Percentiles rank a stretch among this genome's conserved stretches.
phyloP scores from a whole-genome alignment of 2,113 vertebrate genomes.

The Murina feae region DNA sequence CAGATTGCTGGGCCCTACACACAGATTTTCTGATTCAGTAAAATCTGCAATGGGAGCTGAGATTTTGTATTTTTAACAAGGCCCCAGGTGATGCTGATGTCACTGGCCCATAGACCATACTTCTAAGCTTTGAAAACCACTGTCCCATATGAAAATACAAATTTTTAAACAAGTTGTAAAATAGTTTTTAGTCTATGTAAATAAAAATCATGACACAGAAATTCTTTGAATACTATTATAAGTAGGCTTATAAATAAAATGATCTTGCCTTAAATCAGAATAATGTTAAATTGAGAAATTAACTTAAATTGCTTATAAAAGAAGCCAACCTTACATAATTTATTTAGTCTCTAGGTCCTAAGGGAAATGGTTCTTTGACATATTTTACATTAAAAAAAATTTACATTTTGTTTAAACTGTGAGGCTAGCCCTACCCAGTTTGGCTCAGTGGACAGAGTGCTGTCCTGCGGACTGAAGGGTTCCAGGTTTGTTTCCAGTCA shows the following conservation, averaged over 20 bases:
- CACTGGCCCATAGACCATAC: neutral
- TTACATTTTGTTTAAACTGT: constrained; percentile 11
- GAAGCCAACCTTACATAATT: neutral
- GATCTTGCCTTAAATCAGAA: constrained; percentile 38
- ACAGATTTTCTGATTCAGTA: neutral
- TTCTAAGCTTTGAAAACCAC: neutral
- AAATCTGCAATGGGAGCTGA: neutral
- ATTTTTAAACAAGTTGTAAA: neutral
- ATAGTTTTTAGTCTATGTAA: neutral
- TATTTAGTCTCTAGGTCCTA: neutral
- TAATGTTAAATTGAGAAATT: neutral
- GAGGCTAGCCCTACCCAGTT: no score
- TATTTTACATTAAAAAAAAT: neutral
- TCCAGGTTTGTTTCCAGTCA: no score
- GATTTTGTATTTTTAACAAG: neutral
- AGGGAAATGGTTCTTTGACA: neutral
- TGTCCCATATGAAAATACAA: constrained; percentile 18
- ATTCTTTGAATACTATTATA: neutral
- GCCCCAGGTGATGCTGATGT: neutral
- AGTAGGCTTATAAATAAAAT: neutral
- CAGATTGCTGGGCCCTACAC: neutral
- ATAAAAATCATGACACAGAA: neutral
- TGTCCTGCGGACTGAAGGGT: no score
- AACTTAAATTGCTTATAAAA: neutral
- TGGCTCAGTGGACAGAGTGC: no score